phyloP scores from a whole-genome alignment of 2,888 invertebrate genomes.

The Iselma pallidipennis region DNA sequence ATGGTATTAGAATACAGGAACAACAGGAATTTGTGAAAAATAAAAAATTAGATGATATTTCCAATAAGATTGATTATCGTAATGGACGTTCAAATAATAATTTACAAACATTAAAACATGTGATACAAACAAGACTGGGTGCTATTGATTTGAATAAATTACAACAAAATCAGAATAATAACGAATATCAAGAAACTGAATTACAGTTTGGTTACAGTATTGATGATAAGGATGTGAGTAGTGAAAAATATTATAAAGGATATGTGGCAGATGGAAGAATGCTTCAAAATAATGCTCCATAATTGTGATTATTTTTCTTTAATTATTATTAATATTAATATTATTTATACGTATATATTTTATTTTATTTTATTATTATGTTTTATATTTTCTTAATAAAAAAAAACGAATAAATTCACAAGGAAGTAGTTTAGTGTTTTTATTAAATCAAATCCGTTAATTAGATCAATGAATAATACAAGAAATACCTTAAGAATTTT shows the following conservation, averaged over 20 bases:
- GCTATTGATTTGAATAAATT: constrained; percentile 48
- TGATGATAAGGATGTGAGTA: constrained; percentile 59
- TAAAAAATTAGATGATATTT: constrained; percentile 47
- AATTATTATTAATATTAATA: constrained; percentile 20
- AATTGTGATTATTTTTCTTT: constrained; percentile 16
- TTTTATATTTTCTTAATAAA: constrained; percentile 12
- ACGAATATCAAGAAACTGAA: constrained; percentile 60
- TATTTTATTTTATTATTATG: constrained; percentile 15
- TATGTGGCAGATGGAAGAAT: constrained; percentile 61
- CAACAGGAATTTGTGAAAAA: constrained; percentile 62
- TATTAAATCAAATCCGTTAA: constrained; percentile 28
- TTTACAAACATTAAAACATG: constrained; percentile 52
- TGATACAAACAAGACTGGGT: constrained; percentile 52
- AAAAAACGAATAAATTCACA: constrained; percentile 6
- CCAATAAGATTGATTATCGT: constrained; percentile 38
- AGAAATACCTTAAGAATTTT: constrained; percentile 12
- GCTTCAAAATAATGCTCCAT: constrained; percentile 33
- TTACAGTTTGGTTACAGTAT: constrained; percentile 64
- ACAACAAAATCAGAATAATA: constrained; percentile 24
- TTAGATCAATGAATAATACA: constrained; percentile 39
- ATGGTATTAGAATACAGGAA: constrained; percentile 57
- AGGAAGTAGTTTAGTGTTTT: constrained; percentile 24
- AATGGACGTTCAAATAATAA: constrained; percentile 46
- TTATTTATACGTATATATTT: constrained; percentile 24
- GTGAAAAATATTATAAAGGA: constrained; percentile 64